These are phyloP conservation scores for Nibea albiflora DNA, from an alignment of 2,113 vertebrate species.

Conservation along the genomic window DNA sequence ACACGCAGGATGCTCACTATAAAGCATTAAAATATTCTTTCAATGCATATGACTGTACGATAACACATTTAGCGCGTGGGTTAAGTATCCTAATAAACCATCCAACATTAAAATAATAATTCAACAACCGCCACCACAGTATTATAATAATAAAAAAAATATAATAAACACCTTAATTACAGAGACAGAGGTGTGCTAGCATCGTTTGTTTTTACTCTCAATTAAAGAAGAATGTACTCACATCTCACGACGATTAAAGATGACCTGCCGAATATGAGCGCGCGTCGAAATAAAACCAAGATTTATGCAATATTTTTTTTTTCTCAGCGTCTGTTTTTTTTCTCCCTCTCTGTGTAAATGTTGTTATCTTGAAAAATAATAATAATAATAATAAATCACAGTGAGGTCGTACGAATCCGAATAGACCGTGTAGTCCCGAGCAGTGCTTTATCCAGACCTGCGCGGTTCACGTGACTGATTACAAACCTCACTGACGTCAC, in stretches of 20 bases:
- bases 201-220: slow-evolving; percentile 13
- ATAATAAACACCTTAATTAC: neutral
- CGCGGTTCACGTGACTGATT: slow-evolving; percentile 81
- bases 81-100: neutral
- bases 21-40: neutral
- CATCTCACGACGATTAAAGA: slow-evolving; percentile 58
- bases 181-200: neutral
- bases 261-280: slow-evolving; percentile 40
- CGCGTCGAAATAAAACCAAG: slow-evolving; percentile 27
- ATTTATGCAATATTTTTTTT: neutral
- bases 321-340: neutral
- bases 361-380: neutral
- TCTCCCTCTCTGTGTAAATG: neutral
- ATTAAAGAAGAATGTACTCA: slow-evolving; percentile 67
- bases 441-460: slow-evolving; percentile 79
- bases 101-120: neutral
- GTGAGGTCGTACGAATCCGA: neutral
- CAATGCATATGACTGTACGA: neutral
- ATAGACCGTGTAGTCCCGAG: slow-evolving; percentile 45
- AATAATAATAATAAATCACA: neutral
- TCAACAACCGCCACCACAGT: neutral
- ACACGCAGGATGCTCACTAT: slow-evolving; percentile 16
- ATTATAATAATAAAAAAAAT: neutral
- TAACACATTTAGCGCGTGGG: neutral
- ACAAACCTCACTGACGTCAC: slow-evolving; percentile 78